A percentile compares a stretch with the other conserved stretches of the same genome.
These are phyloP conservation scores for Tribolium madens DNA, from an alignment of 1,140 invertebrate genomes.

Conservation along the genomic window DNA sequence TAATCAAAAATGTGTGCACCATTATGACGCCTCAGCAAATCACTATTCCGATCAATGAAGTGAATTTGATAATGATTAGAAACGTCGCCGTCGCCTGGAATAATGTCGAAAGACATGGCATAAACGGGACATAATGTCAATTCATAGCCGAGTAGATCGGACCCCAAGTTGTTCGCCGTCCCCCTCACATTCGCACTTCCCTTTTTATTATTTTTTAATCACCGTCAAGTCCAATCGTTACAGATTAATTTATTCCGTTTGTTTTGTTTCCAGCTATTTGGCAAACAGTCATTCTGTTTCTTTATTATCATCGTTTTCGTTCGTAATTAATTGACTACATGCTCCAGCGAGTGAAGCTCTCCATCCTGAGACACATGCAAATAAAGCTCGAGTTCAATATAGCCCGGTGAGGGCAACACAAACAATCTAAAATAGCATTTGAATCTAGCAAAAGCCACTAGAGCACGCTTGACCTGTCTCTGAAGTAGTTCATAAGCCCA, in stretches of 20 bases:
- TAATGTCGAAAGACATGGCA: not conserved
- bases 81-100: not conserved
- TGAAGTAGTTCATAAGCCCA: slow-evolving; percentile 34
- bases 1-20: too few species aligned
- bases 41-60: slow-evolving; percentile 18
- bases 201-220: slow-evolving; percentile 57
- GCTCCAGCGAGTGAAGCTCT: not conserved
- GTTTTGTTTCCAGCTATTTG: slow-evolving; percentile 52
- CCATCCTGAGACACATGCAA: slow-evolving; percentile 27
- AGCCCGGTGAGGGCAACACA: slow-evolving; percentile 47
- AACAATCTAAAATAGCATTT: slow-evolving; percentile 53
- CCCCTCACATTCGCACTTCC: slow-evolving; percentile 50
- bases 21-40: not conserved
- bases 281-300: not conserved
- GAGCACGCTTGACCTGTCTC: slow-evolving; percentile 49
- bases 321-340: not conserved
- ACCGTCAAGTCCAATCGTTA: slow-evolving; percentile 50
- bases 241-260: slow-evolving; percentile 56
- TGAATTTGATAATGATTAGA: slow-evolving; percentile 32
- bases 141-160: not conserved
- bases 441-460: slow-evolving; percentile 52
- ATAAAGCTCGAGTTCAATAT: slow-evolving; percentile 41
- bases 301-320: not conserved
- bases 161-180: slow-evolving; percentile 28
- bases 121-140: slow-evolving; percentile 22